Base-by-base conservation (phyloP, 2,797 vertebrate genomes). In the Mus spretus region DNA sequence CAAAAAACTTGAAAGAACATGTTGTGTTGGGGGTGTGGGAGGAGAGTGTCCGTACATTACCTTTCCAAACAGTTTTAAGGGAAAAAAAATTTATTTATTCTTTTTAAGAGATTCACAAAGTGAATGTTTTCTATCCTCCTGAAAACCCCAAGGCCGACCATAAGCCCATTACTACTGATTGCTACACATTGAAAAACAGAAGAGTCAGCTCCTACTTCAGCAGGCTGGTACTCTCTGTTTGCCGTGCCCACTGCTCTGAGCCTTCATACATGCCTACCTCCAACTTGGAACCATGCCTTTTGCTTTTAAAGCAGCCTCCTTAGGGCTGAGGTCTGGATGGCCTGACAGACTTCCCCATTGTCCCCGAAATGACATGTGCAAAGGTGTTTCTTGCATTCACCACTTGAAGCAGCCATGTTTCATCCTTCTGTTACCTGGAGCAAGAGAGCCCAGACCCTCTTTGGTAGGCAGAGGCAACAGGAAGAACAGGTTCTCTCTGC, bases 131-230 rank as follows among this genome's bases (percentile, higher is more conserved):
- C 17, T 31, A 7, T 24, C n/a, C 19, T 84, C 13, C 67, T 80
- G 5, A 28, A 70, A 86, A 86, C 44, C 9, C 15, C 0, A 10
- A 93, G 37, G 65, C 24, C 37, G 7, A 6, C 0, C 50, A 50
- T 53, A 74, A 6, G 19, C 47, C 86, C 40, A 14, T 65, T 12
- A 40, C 57, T n/a, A 3, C 0, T 28, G 63, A 63, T 44, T 86
- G 3, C 37, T 20, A 0, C 34, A 47, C 20, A 40, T 17, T 26
- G n/a, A 53, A 20, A 67, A 57, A 6, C 44, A 22, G 12, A 28
- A 1, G 1, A 4, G 2, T 50, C 13, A n/a, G 3, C 13, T 22
- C 3, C 2, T 6, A 2, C 24, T 34, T 61, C 28, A 65, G 80
- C 0, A 40, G 9, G 26, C 17, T 6, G 1, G 3, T 8, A 22